Base-by-base conservation (phyloP, 2,797 vertebrate genomes). In the Pampus argenteus region DNA sequence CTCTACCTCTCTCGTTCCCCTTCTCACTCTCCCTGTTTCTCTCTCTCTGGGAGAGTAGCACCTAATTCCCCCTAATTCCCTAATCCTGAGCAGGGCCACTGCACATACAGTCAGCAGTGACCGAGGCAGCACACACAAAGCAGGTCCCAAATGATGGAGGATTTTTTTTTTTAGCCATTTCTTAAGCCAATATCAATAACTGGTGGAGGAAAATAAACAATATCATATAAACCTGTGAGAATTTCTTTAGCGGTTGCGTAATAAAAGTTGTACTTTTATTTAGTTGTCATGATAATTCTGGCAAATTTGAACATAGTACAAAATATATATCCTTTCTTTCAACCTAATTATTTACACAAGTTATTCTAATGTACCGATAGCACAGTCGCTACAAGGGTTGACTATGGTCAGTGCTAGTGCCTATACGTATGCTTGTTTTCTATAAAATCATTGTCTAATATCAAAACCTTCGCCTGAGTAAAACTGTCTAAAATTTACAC, bases 61-160 rank as follows among this genome's bases (percentile, higher is more conserved):
- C 89, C 86, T 89, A 90, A 93, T 90, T 91, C 89, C 72, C 64
- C 76, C 66, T 92, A 90, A 93, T 90, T 92, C 89, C 64, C 80
- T 92, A 90, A 91, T 91, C 89, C 84, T 73, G 83, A 80, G 77
- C 90, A 78, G 85, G 82, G 74, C 85, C 65, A 57, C 79, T 84
- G 86, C 79, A 86, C 76, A 85, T 69, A 86, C 71, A 85, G 82
- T 76, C 85, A 85, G 80, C 77, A 78, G 76, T 86, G 89, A 82
- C 85, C 77, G n/a, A 76, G 71, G 65, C 67, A 59, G 71, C 55
- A 44, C 66, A 79, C 72, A 79, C 66, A 76, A 75, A 82, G 36
- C 58, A 59, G 44, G 54, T 65, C 29, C 72, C 38, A 70, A 62
- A 71, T 72, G 54, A 74, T 50, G 11, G 22, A 47, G 36, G 20